Evolutionary conservation across 2,888 invertebrate species (phyloP).

Genomic region (Myathropa florea): DNA sequence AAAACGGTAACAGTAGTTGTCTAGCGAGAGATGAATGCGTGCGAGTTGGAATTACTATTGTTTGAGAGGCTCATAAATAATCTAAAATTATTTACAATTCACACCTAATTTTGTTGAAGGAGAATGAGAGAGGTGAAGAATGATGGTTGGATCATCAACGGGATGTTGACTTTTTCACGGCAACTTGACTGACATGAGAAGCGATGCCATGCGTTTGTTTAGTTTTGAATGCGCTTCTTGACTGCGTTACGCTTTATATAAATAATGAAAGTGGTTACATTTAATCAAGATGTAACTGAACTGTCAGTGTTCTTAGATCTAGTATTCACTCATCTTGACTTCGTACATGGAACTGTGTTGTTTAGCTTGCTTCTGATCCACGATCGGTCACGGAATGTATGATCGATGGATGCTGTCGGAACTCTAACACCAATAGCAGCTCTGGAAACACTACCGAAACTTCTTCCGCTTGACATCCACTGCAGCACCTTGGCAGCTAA

Average conservation of each 20-base stretch:
- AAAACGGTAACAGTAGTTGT: conserved; percentile 17
- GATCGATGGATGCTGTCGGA: too few species aligned
- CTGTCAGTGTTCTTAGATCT: too few species aligned
- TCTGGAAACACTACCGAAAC: too few species aligned
- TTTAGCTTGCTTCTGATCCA: too few species aligned
- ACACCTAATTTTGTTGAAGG: conserved; percentile 24
- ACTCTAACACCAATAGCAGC: too few species aligned
- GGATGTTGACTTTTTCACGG: conserved; percentile 30
- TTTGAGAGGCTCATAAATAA: conserved; percentile 4
- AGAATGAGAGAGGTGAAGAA: neutral
- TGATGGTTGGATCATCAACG: conserved; percentile 7
- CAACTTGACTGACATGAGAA: neutral
- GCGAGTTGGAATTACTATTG: neutral
- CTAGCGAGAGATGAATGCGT: neutral
- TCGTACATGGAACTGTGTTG: too few species aligned
- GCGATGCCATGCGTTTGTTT: neutral
- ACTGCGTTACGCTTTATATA: neutral
- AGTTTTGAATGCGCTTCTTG: neutral
- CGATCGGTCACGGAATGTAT: too few species aligned
- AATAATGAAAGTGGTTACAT: too few species aligned
- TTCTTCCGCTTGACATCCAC: too few species aligned
- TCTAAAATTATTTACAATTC: conserved; percentile 11
- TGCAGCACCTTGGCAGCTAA: too few species aligned
- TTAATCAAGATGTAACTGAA: too few species aligned
- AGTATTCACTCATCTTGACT: too few species aligned